Conservation (phyloP, 2,797 vertebrate species). For the Potorous gilbertii region DNA sequence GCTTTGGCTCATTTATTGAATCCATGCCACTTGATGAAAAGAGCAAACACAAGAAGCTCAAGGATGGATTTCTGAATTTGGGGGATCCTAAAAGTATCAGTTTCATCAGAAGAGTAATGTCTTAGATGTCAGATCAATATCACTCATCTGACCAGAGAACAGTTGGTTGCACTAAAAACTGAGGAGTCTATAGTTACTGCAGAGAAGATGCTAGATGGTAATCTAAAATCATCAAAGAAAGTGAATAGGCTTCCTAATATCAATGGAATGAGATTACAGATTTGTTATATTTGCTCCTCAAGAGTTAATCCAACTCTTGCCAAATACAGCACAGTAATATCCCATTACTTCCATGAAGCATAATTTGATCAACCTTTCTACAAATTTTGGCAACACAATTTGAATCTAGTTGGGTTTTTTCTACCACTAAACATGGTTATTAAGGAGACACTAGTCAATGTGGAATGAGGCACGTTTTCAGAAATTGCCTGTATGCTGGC, state of each 20-base stretch:
- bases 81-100: neutral
- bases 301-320: neutral
- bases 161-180: neutral
- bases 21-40: conserved; percentile 69
- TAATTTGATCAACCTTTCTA: neutral
- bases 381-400: neutral
- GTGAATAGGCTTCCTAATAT: neutral
- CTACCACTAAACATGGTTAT: neutral
- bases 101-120: neutral
- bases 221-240: neutral
- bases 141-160: neutral
- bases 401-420: neutral
- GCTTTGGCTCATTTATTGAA: conserved; percentile 78
- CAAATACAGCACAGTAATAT: neutral
- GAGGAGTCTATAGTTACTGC: neutral
- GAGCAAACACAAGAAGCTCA: conserved; percentile 57
- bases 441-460: neutral
- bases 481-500: neutral
- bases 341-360: neutral
- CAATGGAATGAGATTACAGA: neutral
- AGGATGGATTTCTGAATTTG: neutral
- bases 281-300: neutral
- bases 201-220: neutral
- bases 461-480: neutral
- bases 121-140: neutral